Percentiles rank a stretch among this genome's conserved stretches.
Conservation (phyloP, 1,140 invertebrate species). For the Chironomus tepperi region DNA sequence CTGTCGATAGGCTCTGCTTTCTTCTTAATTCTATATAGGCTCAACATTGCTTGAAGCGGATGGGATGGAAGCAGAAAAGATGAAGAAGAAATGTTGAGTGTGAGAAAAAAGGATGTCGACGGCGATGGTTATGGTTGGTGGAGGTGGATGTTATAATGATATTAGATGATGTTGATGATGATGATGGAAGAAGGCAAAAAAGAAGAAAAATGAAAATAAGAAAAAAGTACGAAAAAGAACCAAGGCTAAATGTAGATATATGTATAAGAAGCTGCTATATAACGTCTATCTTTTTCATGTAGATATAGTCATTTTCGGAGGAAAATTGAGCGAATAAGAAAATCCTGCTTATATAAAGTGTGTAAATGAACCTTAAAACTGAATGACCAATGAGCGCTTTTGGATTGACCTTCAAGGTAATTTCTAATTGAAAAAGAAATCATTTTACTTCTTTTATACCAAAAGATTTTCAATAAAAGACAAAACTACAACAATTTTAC, state of each 20-base stretch:
- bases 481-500: no score
- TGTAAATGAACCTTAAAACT: no score
- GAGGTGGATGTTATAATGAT: not conserved
- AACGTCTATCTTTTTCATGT: constrained; percentile 26
- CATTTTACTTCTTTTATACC: no score
- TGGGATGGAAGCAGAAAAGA: not conserved
- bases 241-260: constrained; percentile 29
- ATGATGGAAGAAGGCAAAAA: constrained; percentile 32
- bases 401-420: no score
- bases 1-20: not conserved
- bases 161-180: constrained; percentile 30
- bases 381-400: no score
- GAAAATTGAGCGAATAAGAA: not conserved
- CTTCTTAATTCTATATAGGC: not conserved
- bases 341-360: no score
- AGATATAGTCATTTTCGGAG: not conserved
- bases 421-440: no score
- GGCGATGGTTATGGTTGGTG: constrained; percentile 34
- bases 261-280: constrained; percentile 29
- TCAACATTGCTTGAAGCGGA: not conserved
- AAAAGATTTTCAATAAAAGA: no score
- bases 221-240: not conserved
- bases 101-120: constrained; percentile 27
- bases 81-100: not conserved
- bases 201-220: constrained; percentile 25